Evolutionary conservation across 2,797 vertebrate species (phyloP).

Genomic region (Acipenser transmontanus): DNA sequence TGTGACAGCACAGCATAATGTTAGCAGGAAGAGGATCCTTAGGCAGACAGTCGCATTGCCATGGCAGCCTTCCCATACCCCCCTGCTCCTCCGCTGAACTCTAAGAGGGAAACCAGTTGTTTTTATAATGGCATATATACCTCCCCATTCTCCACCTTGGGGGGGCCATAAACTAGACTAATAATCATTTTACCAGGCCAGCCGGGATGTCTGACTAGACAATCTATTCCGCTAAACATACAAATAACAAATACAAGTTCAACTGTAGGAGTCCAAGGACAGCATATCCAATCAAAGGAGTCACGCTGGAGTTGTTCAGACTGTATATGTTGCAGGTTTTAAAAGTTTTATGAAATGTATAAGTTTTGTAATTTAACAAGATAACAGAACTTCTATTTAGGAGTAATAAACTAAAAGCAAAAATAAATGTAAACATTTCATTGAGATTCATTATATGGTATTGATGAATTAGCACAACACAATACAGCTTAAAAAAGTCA

Average conservation of each 20-base stretch:
- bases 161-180: constrained; percentile 48
- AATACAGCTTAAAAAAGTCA: too few relatives aligned
- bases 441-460: too few relatives aligned
- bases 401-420: too few relatives aligned
- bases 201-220: constrained; percentile 55
- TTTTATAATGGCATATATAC: constrained; percentile 12
- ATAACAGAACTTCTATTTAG: too few relatives aligned
- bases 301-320: too few relatives aligned
- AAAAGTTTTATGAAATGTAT: too few relatives aligned
- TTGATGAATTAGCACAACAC: too few relatives aligned
- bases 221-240: constrained; percentile 31
- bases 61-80: background rate
- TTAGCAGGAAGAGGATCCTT: background rate
- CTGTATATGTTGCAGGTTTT: too few relatives aligned
- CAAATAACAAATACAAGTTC: constrained; percentile 16
- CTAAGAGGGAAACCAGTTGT: background rate
- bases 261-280: too few relatives aligned
- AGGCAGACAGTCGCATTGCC: constrained; percentile 19
- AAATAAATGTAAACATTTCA: too few relatives aligned
- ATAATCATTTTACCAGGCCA: constrained; percentile 58
- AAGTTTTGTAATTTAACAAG: too few relatives aligned
- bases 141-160: constrained; percentile 31
- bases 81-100: constrained; percentile 28
- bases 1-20: background rate
- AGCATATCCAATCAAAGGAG: too few relatives aligned